Evolutionary conservation across 2,888 invertebrate species (phyloP), one percentile per base, ranked within the genome.

Genomic region (Perizoma affinitatum): DNA sequence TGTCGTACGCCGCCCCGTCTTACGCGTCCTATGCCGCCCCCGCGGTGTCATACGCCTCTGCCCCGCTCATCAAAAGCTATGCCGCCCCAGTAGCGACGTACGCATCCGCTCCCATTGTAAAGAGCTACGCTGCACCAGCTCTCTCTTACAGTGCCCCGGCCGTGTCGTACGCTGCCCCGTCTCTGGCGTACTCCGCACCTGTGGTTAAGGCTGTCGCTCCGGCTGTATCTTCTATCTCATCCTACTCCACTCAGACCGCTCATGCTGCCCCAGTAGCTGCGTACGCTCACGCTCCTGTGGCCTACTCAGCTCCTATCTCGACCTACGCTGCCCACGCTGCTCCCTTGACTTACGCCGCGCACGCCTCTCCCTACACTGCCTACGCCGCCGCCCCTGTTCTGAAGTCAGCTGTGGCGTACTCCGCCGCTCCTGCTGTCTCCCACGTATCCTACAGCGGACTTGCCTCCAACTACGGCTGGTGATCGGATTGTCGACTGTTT

Each of bases 391-490:
- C 75, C 73, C 92, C 79, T 67, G 91, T 79, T 22, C 69, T 81
- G 59, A 86, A 86, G 63, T 80, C 88, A 46, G 91, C 90, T 53
- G 72, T 94, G 51, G 80, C 90, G 36, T 94, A 94, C 84, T 92
- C 93, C 38, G 94, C 95, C 44, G 94, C 94, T 42, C 84, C 84
- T 33, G 81, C 93, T 60, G 94, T 95, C 44, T 94, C 95, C 61
- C 95, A 95, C 80, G 93, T 94, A 65, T 86, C 93, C 71, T 95
- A 95, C 91, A 93, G 90, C 69, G 95, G 95, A 63, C 91, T 94
- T 59, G 94, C 94, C 68, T 93, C 93, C 69, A 79, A 84, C 82
- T 95, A 95, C 86, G 94, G 92, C 72, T 95, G 94, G 93, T 95
- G 94, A 94, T 87, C 86, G 78, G 67, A 54, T 74, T 73, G 72